Conservation (phyloP, 1,140 invertebrate species). For the Hydropsyche tenuis region DNA sequence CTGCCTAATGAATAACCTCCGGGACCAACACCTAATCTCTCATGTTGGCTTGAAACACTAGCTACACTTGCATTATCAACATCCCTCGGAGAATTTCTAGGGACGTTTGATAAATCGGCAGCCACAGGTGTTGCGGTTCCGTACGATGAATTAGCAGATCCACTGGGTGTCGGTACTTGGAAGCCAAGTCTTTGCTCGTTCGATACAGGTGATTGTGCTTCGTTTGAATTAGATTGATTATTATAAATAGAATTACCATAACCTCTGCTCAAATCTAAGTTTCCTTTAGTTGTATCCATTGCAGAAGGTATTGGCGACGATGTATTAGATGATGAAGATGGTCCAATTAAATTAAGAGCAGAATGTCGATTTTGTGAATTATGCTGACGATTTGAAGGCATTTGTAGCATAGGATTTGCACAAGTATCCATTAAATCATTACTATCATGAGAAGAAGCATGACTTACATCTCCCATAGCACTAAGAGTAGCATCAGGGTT, state of each 20-base stretch:
- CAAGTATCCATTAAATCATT: constrained; percentile 48
- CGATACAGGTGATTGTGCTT: constrained; percentile 45
- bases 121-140: constrained; percentile 43
- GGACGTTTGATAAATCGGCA: constrained; percentile 45
- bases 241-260: constrained; percentile 51
- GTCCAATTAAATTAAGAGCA: constrained; percentile 47
- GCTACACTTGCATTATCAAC: constrained; percentile 47
- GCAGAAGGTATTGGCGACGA: constrained; percentile 44
- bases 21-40: constrained; percentile 33
- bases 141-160: constrained; percentile 48
- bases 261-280: constrained; percentile 45
- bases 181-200: constrained; percentile 50
- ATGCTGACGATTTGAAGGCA: constrained; percentile 37
- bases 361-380: constrained; percentile 43
- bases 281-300: constrained; percentile 41
- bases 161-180: constrained; percentile 48
- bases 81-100: constrained; percentile 43
- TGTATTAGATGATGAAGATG: constrained; percentile 45
- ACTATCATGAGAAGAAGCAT: constrained; percentile 48
- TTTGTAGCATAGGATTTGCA: constrained; percentile 45
- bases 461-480: constrained; percentile 47
- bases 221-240: constrained; percentile 51
- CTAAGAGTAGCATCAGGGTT: constrained; percentile 37
- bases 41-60: constrained; percentile 45
- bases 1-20: constrained; percentile 26